Conservation (phyloP, 2,113 vertebrate species). For the Indri indri region DNA sequence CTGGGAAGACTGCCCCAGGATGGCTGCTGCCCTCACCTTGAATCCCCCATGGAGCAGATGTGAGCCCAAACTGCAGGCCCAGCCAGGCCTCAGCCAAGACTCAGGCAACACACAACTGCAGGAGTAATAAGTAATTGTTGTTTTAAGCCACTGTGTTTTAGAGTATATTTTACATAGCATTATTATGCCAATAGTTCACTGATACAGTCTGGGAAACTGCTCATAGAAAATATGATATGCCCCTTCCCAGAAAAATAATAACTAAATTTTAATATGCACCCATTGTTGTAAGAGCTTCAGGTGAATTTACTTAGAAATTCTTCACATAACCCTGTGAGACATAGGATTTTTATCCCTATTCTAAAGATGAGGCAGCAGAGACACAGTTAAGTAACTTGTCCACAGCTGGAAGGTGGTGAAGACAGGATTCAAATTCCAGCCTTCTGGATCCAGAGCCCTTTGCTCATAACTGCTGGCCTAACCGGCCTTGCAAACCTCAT, state of each 20-base stretch:
- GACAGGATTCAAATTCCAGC: neutral
- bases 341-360: neutral
- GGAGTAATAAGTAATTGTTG: no score
- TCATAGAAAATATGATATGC: neutral
- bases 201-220: neutral
- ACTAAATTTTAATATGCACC: neutral
- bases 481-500: neutral
- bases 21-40: neutral
- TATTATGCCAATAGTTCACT: neutral
- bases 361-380: neutral
- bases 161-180: neutral
- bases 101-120: neutral
- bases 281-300: neutral
- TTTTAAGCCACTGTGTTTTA: neutral
- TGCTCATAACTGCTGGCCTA: neutral
- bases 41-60: neutral
- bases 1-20: neutral
- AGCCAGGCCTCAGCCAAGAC: neutral
- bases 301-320: neutral
- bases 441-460: neutral
- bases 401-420: neutral
- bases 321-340: neutral
- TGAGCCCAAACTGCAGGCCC: neutral
- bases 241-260: neutral
- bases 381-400: neutral